phyloP scores from a whole-genome alignment of 2,113 vertebrate species.

The Otocyon megalotis region DNA sequence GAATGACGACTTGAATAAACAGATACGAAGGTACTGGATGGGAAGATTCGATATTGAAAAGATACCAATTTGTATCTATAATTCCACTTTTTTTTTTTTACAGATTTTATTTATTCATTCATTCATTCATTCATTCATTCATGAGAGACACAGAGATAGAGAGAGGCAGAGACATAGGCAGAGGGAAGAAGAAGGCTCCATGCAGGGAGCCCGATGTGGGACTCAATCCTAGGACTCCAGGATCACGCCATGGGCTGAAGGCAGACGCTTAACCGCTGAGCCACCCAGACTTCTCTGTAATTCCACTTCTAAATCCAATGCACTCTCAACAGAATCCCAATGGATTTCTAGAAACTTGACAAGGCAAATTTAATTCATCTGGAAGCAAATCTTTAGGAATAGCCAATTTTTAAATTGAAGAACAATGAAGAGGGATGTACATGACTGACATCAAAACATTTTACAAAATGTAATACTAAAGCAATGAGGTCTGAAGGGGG shows the following conservation, averaged over 20 bases:
- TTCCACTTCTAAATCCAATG: not conserved
- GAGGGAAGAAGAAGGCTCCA: too few species aligned
- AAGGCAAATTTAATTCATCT: not conserved
- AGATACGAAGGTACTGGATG: not conserved
- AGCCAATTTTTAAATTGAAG: slow-evolving; percentile 31
- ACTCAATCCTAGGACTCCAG: too few species aligned
- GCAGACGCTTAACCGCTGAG: too few species aligned
- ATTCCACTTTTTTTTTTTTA: not conserved
- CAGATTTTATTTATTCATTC: too few species aligned
- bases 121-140: too few species aligned
- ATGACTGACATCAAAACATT: not conserved
- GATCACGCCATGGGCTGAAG: too few species aligned
- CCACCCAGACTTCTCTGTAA: not conserved
- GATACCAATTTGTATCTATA: not conserved
- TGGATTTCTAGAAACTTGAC: slow-evolving; percentile 26
- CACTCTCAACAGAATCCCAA: slow-evolving; percentile 16
- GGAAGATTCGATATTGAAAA: slow-evolving; percentile 50
- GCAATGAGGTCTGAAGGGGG: not conserved
- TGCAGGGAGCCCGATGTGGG: too few species aligned
- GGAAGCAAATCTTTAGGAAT: not conserved
- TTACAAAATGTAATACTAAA: slow-evolving; percentile 11
- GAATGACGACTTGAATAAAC: not conserved
- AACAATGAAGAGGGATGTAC: not conserved
- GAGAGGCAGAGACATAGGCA: too few species aligned
- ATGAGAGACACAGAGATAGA: too few species aligned